Conservation (phyloP, 2,888 invertebrate genomes). For the Ischnura elegans region DNA sequence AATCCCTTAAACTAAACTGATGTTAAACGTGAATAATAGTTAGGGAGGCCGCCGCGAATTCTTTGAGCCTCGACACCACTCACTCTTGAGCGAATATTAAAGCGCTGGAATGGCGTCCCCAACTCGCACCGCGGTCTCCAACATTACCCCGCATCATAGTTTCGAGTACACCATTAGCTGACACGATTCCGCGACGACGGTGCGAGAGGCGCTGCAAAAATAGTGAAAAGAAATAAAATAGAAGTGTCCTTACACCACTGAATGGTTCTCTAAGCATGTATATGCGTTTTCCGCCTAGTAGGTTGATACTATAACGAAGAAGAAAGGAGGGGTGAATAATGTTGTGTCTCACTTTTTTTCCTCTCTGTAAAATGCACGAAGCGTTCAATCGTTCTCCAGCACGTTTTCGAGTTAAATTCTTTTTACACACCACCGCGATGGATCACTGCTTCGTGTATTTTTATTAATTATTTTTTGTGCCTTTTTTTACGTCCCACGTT, state of each 20-base stretch:
- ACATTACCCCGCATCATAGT: background rate
- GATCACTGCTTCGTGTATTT: background rate
- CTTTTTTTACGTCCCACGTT: slow-evolving; percentile 25
- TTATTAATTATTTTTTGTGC: too few relatives aligned
- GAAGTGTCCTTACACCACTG: background rate
- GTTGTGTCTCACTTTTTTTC: background rate
- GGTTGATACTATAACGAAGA: background rate
- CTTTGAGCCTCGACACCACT: background rate
- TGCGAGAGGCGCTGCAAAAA: background rate
- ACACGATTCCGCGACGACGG: background rate
- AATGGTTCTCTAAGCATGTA: background rate
- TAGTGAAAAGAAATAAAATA: background rate
- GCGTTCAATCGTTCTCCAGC: too few relatives aligned
- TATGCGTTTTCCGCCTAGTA: too few relatives aligned
- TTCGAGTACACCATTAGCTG: background rate
- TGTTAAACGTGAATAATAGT: too few relatives aligned
- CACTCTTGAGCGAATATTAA: background rate
- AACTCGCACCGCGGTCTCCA: background rate
- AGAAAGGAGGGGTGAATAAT: background rate
- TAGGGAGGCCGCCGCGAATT: background rate
- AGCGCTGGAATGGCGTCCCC: background rate
- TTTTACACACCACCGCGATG: slow-evolving; percentile 16
- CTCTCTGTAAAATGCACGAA: background rate
- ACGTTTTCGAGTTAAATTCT: slow-evolving; percentile 6
- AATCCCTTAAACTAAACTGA: too few relatives aligned